Evolutionary conservation across 2,888 invertebrate genomes (phyloP), one percentile per base, ranked within the genome.

Genomic region (Tiphia femorata): DNA sequence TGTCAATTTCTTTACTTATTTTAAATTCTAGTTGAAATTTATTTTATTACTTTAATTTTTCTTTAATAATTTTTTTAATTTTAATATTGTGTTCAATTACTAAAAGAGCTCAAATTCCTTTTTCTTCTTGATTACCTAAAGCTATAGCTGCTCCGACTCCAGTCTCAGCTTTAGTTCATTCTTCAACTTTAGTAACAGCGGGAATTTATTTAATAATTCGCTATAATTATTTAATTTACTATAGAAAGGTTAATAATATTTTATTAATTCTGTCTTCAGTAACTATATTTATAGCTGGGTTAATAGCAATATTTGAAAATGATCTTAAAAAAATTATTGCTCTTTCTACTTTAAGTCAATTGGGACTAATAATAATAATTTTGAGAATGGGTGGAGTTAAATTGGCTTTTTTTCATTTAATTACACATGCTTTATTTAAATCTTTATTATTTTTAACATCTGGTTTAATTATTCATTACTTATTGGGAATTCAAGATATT

Each of bases 311-410:
- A 86, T 88, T 86, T 87, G 88, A 89, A 60, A 89, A 57, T 86
- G 91, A 92, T 85, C 85, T 90, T 78, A 92, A 92, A 83, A 92
- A 91, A 85, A 89, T 91, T 88, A 90, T 92, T 90, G 92, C 91
- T 77, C 85, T 91, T 76, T 91, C 92, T 1, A 92, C 91, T 66
- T 86, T 92, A 83, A 92, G 91, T 1, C 92, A 92, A 78, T 85
- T 92, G 78, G 91, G 91, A 0, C 86, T 92, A 79, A 92, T 92
- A 87, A 89, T 92, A 81, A 86, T 87, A 83, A 86, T 86, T 84
- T 85, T 91, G 80, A 86, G 86, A 1, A 80, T 89, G 72, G 86
- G 87, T 0, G 7, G 3, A 8, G 8, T 83, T 86, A 58, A 75
- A 77, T 64, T 92, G 75, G 86, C 89, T 70, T 90, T 90, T 87